Base-by-base conservation (phyloP, 1,140 invertebrate genomes). In the Neodiprion lecontei region DNA sequence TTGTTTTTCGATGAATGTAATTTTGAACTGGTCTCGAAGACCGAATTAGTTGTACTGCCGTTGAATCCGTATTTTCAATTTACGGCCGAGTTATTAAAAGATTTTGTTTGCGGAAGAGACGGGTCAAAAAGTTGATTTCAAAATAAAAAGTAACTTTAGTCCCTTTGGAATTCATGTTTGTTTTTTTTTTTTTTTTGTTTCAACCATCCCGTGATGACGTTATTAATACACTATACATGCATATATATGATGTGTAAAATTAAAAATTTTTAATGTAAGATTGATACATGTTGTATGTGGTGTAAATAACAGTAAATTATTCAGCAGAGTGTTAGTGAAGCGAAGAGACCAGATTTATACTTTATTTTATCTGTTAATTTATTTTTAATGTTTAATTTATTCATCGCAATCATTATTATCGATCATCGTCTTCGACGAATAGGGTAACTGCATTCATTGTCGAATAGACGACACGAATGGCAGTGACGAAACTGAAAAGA, bases 171-270 rank as follows among this genome's bases (percentile, higher is more conserved):
- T 17, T 21, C 69, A 68, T 40, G 28, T 3, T 40, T 40, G 17
- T 40, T 40, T 40, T 0, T 40, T 40, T 40, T 40, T 40, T 28
- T 28, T 40, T 40, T 40, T 4, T 2, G 2, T 40, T 40, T 40
- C 28, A 40, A 40, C 28, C 5, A 40, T 40, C 21, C 48, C 23
- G 9, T 65, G 72, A 74, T 73, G 40, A 74, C 61, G 71, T 49
- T 49, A 80, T 80, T 76, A 81, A 78, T 82, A 80, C 81, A 83
- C 79, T 79, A 82, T 76, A 79, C 79, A 84, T 78, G 79, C 77
- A 79, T 78, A 74, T 61, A 69, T 66, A 66, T 49, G n/a, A 17
- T 50, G 61, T 72, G 61, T 40, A 72, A 21, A 72, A 67, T 66
- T 65, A 74, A 7, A 48, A 74, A 75, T 67, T 23, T 61, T 71